Evolutionary conservation across 2,797 vertebrate genomes (phyloP).

Genomic region (Rhinatrema bivittatum): DNA sequence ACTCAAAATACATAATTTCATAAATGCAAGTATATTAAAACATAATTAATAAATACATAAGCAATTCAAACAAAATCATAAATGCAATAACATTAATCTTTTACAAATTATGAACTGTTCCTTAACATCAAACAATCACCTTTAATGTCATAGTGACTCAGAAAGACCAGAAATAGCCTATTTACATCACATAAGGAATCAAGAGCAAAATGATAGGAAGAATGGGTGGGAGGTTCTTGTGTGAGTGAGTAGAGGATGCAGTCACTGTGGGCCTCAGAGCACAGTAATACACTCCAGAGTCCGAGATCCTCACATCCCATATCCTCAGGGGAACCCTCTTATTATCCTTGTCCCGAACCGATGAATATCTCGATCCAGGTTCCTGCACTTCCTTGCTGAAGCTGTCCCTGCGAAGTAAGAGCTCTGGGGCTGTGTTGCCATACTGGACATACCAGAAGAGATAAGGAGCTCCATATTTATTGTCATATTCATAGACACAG

Average conservation of each 20-base stretch:
- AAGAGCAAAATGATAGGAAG: no score
- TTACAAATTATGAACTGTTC: no score
- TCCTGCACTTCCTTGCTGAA: not conserved
- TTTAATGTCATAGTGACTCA: no score
- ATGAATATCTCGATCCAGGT: not conserved
- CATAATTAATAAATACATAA: no score
- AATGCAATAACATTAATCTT: no score
- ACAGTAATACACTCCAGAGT: conserved; percentile 1
- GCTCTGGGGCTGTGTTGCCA: not conserved
- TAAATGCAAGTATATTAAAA: no score
- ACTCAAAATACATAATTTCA: no score
- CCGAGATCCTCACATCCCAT: not conserved
- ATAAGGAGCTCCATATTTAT: not conserved
- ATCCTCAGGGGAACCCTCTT: not conserved
- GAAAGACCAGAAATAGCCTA: no score
- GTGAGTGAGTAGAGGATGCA: not conserved
- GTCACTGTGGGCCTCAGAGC: not conserved
- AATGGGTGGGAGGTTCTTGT: no score
- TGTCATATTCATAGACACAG: not conserved
- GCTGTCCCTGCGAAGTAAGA: not conserved
- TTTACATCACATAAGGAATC: no score
- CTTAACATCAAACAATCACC: no score
- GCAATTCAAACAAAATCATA: no score
- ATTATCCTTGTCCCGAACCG: not conserved
- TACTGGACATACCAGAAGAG: not conserved